Percentiles rank a stretch among this genome's conserved stretches.
Conservation (phyloP, 2,888 invertebrate genomes). For the Omphaloscelis lunosa region DNA sequence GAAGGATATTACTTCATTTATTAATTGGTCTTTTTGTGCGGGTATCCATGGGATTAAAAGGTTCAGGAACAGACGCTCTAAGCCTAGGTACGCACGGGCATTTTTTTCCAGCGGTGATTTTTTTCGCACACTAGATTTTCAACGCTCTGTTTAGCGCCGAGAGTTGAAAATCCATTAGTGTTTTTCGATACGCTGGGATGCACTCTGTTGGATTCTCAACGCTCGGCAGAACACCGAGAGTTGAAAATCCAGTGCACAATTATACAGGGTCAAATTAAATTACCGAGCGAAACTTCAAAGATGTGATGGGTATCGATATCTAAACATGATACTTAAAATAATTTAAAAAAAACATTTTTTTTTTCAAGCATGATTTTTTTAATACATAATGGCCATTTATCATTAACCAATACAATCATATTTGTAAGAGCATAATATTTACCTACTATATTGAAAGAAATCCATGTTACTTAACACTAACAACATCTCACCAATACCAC, state of each 20-base stretch:
- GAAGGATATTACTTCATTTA: not conserved
- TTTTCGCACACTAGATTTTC: no score
- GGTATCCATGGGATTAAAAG: not conserved
- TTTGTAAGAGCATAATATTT: not conserved
- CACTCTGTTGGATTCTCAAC: no score
- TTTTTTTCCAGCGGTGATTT: no score
- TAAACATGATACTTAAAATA: not conserved
- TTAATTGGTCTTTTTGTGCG: not conserved
- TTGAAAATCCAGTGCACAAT: no score
- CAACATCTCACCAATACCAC: constrained; percentile 22
- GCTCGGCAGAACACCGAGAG: no score
- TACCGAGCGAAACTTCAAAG: not conserved
- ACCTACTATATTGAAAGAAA: not conserved
- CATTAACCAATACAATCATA: not conserved
- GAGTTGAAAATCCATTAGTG: no score
- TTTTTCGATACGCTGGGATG: no score
- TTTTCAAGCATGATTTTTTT: not conserved
- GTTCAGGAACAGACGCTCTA: not conserved
- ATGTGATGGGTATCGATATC: not conserved
- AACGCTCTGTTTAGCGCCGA: no score
- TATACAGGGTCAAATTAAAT: not conserved
- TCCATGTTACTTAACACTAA: not conserved
- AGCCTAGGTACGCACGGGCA: no score
- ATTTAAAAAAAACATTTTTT: not conserved
- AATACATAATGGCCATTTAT: not conserved